Conservation (phyloP, 2,113 vertebrate genomes). For the Lethenteron camtschaticum region DNA sequence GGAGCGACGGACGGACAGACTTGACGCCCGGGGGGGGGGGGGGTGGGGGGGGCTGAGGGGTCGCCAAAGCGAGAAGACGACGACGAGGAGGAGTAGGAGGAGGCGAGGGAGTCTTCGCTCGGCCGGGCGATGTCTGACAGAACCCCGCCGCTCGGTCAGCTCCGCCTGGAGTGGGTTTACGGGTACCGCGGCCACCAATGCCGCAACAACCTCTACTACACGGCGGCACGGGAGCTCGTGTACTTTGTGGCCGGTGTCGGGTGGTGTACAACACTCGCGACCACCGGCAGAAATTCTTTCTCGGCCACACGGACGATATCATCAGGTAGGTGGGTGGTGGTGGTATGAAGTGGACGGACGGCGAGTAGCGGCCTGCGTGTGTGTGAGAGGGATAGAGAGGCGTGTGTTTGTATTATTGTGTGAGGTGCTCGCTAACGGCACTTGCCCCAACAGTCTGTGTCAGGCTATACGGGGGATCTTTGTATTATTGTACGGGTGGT, state of each 20-base stretch:
- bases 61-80: not conserved
- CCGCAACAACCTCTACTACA: constrained; percentile 97
- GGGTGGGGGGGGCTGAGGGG: no score
- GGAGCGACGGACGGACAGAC: no score
- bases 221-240: constrained; percentile 71
- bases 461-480: no score
- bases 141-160: constrained; percentile 70
- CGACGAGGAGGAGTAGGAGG: not conserved
- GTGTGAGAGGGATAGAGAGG: not conserved
- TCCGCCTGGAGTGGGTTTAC: constrained; percentile 88
- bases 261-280: constrained; percentile 91
- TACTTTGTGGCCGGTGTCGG: constrained; percentile 95
- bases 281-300: constrained; percentile 90
- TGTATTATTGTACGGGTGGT: no score
- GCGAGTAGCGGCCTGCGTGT: not conserved
- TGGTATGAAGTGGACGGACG: not conserved
- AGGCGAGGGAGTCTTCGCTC: not conserved
- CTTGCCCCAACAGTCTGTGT: no score
- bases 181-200: constrained; percentile 94
- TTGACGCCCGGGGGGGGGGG: no score
- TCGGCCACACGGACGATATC: constrained; percentile 95
- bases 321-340: constrained; percentile 46
- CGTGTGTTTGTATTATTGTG: no score
- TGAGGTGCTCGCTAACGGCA: no score
- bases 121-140: constrained; percentile 60